Percentiles rank a stretch among this genome's conserved stretches.
Evolutionary conservation across 2,888 invertebrate genomes (phyloP).

Genomic region (Podabrus alpinus): DNA sequence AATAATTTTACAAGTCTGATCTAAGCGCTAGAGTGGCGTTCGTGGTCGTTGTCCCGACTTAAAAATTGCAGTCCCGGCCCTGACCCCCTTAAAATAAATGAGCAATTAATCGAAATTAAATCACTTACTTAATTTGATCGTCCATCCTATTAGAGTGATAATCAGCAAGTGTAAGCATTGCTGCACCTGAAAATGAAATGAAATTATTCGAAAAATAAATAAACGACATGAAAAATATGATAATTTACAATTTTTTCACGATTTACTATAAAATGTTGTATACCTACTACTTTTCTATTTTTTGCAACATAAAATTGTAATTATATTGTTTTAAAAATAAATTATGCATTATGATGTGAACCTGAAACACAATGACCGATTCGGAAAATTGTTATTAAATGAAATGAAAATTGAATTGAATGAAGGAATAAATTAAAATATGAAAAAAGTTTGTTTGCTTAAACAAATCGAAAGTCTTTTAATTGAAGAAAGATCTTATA

Average conservation of each 20-base stretch:
- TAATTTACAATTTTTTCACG: neutral
- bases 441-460: neutral
- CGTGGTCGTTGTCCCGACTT: neutral
- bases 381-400: neutral
- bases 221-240: neutral
- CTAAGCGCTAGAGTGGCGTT: neutral
- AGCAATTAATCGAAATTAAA: neutral
- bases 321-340: neutral
- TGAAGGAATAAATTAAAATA: neutral
- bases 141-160: conserved; percentile 16
- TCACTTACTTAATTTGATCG: conserved; percentile 19
- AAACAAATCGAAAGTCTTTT: neutral
- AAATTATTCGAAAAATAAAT: neutral
- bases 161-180: conserved; percentile 22
- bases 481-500: neutral
- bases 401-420: neutral
- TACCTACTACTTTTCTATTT: too few species aligned
- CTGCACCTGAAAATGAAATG: conserved; percentile 17
- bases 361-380: neutral
- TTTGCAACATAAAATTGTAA: neutral
- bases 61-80: neutral
- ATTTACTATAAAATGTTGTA: neutral
- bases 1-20: too few species aligned
- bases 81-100: neutral
- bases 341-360: neutral